Base-by-base conservation (phyloP, 2,113 vertebrate genomes). In the Hypocryptadius cinnamomeus region DNA sequence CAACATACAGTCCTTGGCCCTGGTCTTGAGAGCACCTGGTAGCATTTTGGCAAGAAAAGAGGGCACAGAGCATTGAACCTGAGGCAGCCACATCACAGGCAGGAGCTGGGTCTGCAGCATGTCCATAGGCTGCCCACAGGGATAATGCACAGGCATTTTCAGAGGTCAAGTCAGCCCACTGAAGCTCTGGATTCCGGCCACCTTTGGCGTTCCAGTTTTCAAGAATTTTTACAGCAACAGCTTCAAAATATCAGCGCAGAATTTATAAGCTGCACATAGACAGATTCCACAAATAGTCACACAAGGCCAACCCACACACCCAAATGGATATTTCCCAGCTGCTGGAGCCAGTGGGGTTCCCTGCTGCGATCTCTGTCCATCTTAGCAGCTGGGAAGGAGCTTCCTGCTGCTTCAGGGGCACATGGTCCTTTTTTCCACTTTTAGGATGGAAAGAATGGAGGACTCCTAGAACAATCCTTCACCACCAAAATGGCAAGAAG, bases 301-400 rank as follows among this genome's bases (percentile, higher is more conserved):
- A 89, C n/a, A 61, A 85, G 89, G 92, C 91, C 94, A 96, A 94
- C 53, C 92, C 89, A 71, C 86, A 94, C 91, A 87, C 94, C 90
- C 96, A 87, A 92, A 47, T 74, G 66, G 95, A 92, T 89, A 92
- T 87, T 95, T 96, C 92, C 90, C 94, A 96, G 95, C 94, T 96
- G 95, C 89, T 95, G 73, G 77, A 96, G 72, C 2, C 7, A 83
- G 37, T 45, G 44, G 73, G 25, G 23, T 89, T 69, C 76, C 89
- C 93, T 88, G 91, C 85, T 94, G 87, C 5, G 56, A 12, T 71
- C 64, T 53, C 87, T 87, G 76, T 83, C 91, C 88, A 81, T 83
- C 87, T 68, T 5, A 88, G 91, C 93, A 89, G 76, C 90, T 91
- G 79, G 76, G 82, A 94, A 73, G 77, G 51, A 78, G 60, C 37